Evolutionary conservation across 2,113 vertebrate species (phyloP).

Genomic region (Pampusana beccarii): DNA sequence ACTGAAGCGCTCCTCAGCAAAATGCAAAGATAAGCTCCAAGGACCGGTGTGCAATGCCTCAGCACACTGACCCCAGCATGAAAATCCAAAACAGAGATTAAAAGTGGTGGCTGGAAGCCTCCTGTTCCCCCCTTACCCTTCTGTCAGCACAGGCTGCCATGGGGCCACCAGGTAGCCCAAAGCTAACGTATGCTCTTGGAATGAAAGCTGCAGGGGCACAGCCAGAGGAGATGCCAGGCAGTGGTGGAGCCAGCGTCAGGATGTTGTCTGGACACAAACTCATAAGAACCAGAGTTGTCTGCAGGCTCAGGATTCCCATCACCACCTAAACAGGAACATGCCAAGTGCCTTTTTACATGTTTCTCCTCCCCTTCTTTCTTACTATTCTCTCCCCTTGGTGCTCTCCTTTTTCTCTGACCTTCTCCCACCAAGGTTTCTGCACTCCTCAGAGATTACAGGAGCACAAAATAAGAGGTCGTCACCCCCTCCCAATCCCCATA

Average conservation of each 20-base stretch:
- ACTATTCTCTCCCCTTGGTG: background rate
- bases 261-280: background rate
- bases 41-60: rapidly evolving
- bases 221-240: background rate
- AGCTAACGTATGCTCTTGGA: background rate
- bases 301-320: background rate
- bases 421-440: background rate
- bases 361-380: background rate
- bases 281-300: rapidly evolving
- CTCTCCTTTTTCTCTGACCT: background rate
- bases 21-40: background rate
- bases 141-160: background rate
- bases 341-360: background rate
- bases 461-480: background rate
- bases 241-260: rapidly evolving
- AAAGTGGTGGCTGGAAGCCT: background rate
- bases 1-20: rapidly evolving
- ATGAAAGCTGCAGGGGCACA: rapidly evolving
- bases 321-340: rapidly evolving
- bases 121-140: rapidly evolving
- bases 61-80: rapidly evolving
- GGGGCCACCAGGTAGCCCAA: rapidly evolving
- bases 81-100: background rate
- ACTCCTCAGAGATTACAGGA: background rate
- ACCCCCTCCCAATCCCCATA: rapidly evolving